Conservation (phyloP, 2,113 vertebrate species). For the Paratilapia polleni region DNA sequence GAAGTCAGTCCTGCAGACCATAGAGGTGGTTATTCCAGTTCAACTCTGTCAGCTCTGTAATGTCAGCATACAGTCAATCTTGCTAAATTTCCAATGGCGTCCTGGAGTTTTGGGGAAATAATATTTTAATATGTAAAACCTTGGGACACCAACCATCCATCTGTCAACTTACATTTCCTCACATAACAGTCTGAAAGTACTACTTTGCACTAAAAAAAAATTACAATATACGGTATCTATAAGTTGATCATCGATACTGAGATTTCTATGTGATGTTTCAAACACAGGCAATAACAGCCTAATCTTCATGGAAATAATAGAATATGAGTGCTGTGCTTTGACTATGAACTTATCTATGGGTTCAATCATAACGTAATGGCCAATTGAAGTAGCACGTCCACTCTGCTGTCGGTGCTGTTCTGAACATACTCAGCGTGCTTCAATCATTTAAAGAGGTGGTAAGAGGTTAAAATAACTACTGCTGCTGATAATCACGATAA, state of each 20-base stretch:
- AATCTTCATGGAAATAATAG: not conserved
- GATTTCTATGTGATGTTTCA: not conserved
- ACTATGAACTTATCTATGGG: not conserved
- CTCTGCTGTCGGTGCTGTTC: not conserved
- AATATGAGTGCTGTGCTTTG: not conserved
- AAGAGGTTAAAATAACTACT: constrained; percentile 46
- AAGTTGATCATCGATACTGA: not conserved
- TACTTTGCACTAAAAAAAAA: not conserved
- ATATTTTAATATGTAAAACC: not conserved
- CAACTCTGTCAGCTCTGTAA: not conserved
- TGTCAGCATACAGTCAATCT: not conserved
- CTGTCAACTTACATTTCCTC: not conserved
- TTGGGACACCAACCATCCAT: not conserved
- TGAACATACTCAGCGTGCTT: not conserved
- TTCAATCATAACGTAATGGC: constrained; percentile 1
- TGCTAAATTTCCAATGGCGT: not conserved
- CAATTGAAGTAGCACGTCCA: constrained; percentile 7
- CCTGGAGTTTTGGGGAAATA: not conserved
- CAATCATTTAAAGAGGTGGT: constrained; percentile 32
- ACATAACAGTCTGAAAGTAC: not conserved
- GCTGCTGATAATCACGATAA: constrained; percentile 23
- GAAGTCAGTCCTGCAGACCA: not conserved
- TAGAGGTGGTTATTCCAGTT: not conserved
- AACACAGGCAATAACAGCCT: not conserved
- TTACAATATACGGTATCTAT: not conserved